phyloP scores from a whole-genome alignment of 2,888 invertebrate species.

The Halictus quadricinctus region DNA sequence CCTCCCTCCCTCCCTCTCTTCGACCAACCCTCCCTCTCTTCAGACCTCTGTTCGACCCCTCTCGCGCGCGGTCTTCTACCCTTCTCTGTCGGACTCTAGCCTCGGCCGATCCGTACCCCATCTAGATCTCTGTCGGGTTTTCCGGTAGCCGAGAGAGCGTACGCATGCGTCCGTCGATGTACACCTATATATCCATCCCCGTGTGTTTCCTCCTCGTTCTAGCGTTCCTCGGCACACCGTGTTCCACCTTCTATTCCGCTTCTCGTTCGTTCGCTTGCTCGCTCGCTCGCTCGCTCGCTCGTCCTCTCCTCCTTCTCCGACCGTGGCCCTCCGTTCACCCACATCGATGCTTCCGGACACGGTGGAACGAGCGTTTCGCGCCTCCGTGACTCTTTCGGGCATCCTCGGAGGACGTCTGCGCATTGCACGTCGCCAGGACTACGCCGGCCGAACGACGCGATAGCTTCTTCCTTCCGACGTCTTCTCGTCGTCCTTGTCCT shows the following conservation, averaged over 20 bases:
- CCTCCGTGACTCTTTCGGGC: conserved; percentile 53
- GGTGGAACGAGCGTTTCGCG: conserved; percentile 61
- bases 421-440: conserved; percentile 42
- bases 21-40: not conserved
- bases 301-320: conserved; percentile 37
- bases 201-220: conserved; percentile 29
- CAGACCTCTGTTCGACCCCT: not conserved
- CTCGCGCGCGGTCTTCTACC: conserved; percentile 6
- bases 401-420: conserved; percentile 66
- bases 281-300: too few relatives aligned
- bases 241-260: conserved; percentile 27
- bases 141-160: conserved; percentile 34
- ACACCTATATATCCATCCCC: conserved; percentile 24
- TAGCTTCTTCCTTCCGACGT: not conserved
- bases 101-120: conserved; percentile 51
- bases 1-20: conserved; percentile 34
- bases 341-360: conserved; percentile 68
- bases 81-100: not conserved
- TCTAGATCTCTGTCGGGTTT: conserved; percentile 50
- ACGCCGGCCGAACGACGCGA: not conserved
- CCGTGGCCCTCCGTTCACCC: conserved; percentile 51
- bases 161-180: conserved; percentile 27
- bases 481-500: not conserved
- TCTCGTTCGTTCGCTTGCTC: conserved; percentile 42
- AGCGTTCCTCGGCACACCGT: not conserved